A percentile compares a stretch with the other conserved stretches of the same genome.
These are phyloP conservation scores for Taphrorychus bicolor DNA, from an alignment of 2,888 invertebrate genomes.

Conservation along the genomic window DNA sequence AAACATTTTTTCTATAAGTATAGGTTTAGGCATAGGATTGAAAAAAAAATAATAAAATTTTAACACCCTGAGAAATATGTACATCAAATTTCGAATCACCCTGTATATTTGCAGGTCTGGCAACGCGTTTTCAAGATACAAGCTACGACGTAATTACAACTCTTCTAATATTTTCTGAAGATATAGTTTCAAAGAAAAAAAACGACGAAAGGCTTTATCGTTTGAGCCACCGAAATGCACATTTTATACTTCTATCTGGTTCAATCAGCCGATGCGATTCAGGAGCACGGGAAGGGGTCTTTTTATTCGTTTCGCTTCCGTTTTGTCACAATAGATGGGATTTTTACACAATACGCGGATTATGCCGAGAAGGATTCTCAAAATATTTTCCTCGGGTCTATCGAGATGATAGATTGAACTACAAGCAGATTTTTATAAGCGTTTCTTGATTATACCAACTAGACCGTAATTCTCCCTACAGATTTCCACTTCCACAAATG, in stretches of 20 bases:
- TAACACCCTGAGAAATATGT: too few species aligned
- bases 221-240: constrained; percentile 45
- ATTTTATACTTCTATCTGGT: constrained; percentile 49
- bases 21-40: too few species aligned
- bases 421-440: not conserved
- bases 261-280: constrained; percentile 48
- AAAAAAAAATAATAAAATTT: too few species aligned
- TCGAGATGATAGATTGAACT: constrained; percentile 39
- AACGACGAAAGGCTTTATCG: constrained; percentile 44
- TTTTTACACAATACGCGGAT: constrained; percentile 46
- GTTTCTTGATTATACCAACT: too few species aligned
- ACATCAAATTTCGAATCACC: too few species aligned
- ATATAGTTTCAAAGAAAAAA: constrained; percentile 5
- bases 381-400: constrained; percentile 31
- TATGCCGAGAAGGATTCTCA: constrained; percentile 39
- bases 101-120: too few species aligned
- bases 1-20: too few species aligned
- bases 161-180: too few species aligned
- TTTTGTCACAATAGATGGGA: constrained; percentile 48
- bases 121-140: too few species aligned
- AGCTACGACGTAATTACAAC: too few species aligned
- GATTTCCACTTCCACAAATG: not conserved
- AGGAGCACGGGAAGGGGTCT: constrained; percentile 40
- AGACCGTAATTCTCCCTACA: not conserved
- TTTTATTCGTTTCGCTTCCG: constrained; percentile 48